phyloP scores from a whole-genome alignment of 2,888 invertebrate species.

The Acronicta leporina region DNA sequence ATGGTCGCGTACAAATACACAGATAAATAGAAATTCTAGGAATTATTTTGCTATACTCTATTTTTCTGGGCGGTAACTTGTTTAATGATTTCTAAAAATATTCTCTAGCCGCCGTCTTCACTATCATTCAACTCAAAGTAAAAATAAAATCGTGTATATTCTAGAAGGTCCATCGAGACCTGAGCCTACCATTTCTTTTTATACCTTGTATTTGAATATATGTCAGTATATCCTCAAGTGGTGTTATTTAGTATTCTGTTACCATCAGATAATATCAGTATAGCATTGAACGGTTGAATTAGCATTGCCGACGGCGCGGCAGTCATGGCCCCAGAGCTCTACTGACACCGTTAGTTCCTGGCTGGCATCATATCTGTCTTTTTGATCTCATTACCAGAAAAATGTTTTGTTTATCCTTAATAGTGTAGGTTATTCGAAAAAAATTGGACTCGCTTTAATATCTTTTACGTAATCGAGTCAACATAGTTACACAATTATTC shows the following conservation, averaged over 20 bases:
- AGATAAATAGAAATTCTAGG: no score
- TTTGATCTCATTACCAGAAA: slow-evolving; percentile 5
- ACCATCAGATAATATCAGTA: slow-evolving; percentile 54
- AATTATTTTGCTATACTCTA: no score
- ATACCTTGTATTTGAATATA: slow-evolving; percentile 21
- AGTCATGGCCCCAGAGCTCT: slow-evolving; percentile 51
- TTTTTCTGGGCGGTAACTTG: no score
- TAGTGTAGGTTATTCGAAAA: no score
- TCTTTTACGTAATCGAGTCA: background rate
- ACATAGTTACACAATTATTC: background rate
- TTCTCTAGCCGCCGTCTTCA: slow-evolving; percentile 14
- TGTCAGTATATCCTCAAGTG: slow-evolving; percentile 39
- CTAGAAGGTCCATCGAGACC: slow-evolving; percentile 7
- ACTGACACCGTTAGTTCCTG: slow-evolving; percentile 35
- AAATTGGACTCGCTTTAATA: no score
- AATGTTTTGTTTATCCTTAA: background rate
- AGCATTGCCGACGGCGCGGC: slow-evolving; percentile 61
- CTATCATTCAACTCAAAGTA: slow-evolving; percentile 8
- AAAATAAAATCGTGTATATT: slow-evolving; percentile 2
- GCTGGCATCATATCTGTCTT: slow-evolving; percentile 43
- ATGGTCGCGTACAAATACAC: no score
- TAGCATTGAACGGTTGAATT: slow-evolving; percentile 67
- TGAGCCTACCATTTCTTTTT: slow-evolving; percentile 27
- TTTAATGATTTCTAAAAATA: background rate
- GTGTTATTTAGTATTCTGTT: slow-evolving; percentile 63